Conservation (phyloP, 1,140 invertebrate species). For the Habropoda laboriosa region DNA sequence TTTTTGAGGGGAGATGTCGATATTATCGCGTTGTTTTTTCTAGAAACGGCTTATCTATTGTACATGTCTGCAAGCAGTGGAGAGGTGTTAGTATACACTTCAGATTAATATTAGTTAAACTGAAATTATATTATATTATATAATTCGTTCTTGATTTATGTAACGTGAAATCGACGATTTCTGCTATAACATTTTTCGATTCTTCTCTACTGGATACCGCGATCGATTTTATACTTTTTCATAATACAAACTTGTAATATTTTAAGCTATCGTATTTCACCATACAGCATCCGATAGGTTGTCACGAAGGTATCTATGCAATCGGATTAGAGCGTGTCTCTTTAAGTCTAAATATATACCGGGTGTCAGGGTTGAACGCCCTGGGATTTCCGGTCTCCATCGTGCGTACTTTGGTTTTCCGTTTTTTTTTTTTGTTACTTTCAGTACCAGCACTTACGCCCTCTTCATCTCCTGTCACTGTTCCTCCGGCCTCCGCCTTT, state of each 20-base stretch:
- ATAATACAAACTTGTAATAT: neutral
- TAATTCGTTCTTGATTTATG: neutral
- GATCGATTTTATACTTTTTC: neutral
- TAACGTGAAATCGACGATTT: neutral
- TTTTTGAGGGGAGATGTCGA: slow-evolving; percentile 43
- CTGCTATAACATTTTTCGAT: neutral
- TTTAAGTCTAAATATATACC: slow-evolving; percentile 78
- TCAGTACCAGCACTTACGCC: slow-evolving; percentile 53
- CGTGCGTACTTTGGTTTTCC: slow-evolving; percentile 68
- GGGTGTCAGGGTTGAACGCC: slow-evolving; percentile 78
- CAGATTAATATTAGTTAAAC: too few species aligned
- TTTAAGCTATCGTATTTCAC: neutral
- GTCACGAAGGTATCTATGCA: slow-evolving; percentile 46
- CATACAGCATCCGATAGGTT: neutral
- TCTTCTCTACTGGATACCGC: too few species aligned
- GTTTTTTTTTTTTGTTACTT: slow-evolving; percentile 57
- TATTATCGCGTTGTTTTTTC: slow-evolving; percentile 31
- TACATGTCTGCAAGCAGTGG: neutral
- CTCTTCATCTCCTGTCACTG: slow-evolving; percentile 36
- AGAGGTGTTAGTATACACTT: neutral
- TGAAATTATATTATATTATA: too few species aligned
- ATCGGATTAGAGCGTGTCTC: slow-evolving; percentile 71
- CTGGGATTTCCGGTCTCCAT: slow-evolving; percentile 78
- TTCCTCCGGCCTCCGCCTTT: slow-evolving; percentile 50
- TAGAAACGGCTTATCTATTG: slow-evolving; percentile 4